Evolutionary conservation across 1,140 invertebrate genomes (phyloP).

Genomic region (Uloborus diversus): DNA sequence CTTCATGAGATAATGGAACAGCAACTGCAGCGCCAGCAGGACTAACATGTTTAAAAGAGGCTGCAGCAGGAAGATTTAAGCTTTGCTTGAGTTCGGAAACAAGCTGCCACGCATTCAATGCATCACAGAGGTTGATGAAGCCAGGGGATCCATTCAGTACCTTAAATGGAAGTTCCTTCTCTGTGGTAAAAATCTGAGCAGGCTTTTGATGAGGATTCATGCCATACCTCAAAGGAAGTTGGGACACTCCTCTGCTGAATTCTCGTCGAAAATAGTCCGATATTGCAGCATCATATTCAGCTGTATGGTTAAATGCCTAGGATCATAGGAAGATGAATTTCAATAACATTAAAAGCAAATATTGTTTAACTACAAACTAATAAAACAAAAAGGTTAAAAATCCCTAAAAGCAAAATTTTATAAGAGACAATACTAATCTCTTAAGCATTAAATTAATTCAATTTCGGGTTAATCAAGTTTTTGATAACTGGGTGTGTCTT

Average conservation of each 20-base stretch:
- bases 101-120: slow-evolving; percentile 96
- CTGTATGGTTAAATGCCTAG: slow-evolving; percentile 96
- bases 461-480: no score
- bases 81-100: slow-evolving; percentile 87
- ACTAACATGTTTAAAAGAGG: slow-evolving; percentile 98
- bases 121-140: slow-evolving; percentile 98
- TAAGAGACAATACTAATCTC: not conserved
- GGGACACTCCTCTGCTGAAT: slow-evolving; percentile 80
- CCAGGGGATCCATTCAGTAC: slow-evolving; percentile 95
- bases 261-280: slow-evolving; percentile 95
- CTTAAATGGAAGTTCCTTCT: slow-evolving; percentile 82
- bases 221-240: slow-evolving; percentile 89
- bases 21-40: slow-evolving; percentile 95
- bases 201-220: slow-evolving; percentile 99
- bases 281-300: slow-evolving; percentile 93
- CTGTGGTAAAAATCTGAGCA: slow-evolving; percentile 88
- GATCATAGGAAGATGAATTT: slow-evolving; percentile 73
- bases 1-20: slow-evolving; percentile 75
- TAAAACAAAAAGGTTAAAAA: not conserved
- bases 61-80: slow-evolving; percentile 85
- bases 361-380: not conserved
- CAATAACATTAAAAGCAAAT: not conserved
- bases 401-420: not conserved
- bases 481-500: no score
- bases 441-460: not conserved